phyloP scores from a whole-genome alignment of 2,113 vertebrate genomes.

The Seriola rivoliana region DNA sequence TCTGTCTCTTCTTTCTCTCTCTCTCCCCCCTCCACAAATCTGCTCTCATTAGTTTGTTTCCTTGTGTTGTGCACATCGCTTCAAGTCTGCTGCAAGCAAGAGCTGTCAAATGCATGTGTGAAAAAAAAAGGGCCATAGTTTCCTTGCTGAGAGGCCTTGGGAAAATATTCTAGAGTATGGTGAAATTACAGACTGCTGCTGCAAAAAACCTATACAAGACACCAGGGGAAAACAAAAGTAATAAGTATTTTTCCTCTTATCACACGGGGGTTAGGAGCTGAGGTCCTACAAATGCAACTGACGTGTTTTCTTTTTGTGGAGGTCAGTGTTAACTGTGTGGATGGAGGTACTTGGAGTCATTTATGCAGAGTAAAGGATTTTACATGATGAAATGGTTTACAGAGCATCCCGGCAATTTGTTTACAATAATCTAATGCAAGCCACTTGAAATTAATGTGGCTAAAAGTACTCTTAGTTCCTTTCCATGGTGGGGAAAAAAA shows the following conservation, averaged over 20 bases:
- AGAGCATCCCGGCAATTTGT: background rate
- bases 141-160: slow-evolving; percentile 67
- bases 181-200: slow-evolving; percentile 59
- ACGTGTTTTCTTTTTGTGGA: background rate
- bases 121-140: slow-evolving; percentile 63
- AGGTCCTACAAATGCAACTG: slow-evolving; percentile 15
- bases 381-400: background rate
- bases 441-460: background rate
- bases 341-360: background rate
- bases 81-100: slow-evolving; percentile 72
- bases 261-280: slow-evolving; percentile 27
- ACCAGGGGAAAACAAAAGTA: slow-evolving; percentile 18
- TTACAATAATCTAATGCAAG: too few species aligned
- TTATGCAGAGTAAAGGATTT: background rate
- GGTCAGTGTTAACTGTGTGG: slow-evolving; percentile 40
- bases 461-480: background rate
- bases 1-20: slow-evolving; percentile 30
- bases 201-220: slow-evolving; percentile 54
- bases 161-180: slow-evolving; percentile 59
- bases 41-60: slow-evolving; percentile 81
- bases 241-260: slow-evolving; percentile 27
- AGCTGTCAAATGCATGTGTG: slow-evolving; percentile 77
- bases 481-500: background rate
- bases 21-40: slow-evolving; percentile 56
- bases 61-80: slow-evolving; percentile 65